Evolutionary conservation across 2,113 vertebrate genomes (phyloP).

Genomic region (Clarias gariepinus): DNA sequence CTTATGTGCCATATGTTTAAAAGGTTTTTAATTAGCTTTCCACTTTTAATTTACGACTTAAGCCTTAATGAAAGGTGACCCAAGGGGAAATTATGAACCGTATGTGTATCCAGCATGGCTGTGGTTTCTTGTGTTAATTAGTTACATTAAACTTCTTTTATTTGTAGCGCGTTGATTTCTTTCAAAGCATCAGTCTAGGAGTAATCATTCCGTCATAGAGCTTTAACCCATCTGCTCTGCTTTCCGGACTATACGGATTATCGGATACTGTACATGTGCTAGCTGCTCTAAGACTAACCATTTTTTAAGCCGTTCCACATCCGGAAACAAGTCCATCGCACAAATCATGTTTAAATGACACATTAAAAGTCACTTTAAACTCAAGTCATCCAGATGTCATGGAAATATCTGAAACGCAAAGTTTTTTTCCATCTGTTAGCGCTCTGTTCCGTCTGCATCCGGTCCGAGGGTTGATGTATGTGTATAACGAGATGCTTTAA

Average conservation of each 20-base stretch:
- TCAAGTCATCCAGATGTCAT: slow-evolving; percentile 68
- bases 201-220: background rate
- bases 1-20: background rate
- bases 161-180: background rate
- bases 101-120: background rate
- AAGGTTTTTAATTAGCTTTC: background rate
- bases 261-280: background rate
- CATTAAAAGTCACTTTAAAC: slow-evolving; percentile 65
- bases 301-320: slow-evolving; percentile 55
- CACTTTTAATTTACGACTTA: background rate
- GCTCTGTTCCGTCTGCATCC: slow-evolving; percentile 52
- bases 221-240: slow-evolving; percentile 19
- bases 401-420: slow-evolving; percentile 65
- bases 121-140: background rate
- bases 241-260: background rate
- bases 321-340: slow-evolving; percentile 50
- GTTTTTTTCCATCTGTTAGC: slow-evolving; percentile 68
- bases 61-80: background rate
- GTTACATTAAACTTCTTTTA: background rate
- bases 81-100: background rate
- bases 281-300: slow-evolving; percentile 47
- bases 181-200: background rate
- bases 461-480: slow-evolving; percentile 3
- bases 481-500: background rate
- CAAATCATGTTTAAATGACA: slow-evolving; percentile 74